Evolutionary conservation across 2,888 invertebrate species (phyloP).

Genomic region (Pediacus dermestoides): DNA sequence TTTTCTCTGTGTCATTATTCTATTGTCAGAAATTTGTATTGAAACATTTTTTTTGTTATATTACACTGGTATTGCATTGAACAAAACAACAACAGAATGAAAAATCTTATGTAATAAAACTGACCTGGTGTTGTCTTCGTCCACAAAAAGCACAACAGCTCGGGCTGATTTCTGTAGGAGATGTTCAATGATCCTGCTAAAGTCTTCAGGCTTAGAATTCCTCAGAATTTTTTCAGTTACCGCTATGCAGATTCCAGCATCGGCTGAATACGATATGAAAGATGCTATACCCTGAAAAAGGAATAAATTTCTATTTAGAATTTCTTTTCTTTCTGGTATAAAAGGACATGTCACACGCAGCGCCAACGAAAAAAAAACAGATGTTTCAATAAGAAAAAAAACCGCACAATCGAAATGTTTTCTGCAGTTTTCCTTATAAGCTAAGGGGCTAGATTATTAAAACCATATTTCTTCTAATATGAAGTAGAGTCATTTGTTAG

Average conservation of each 20-base stretch:
- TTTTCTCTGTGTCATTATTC: no score
- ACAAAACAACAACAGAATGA: no score
- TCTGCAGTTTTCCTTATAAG: no score
- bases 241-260: slow-evolving; percentile 55
- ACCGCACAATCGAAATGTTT: no score
- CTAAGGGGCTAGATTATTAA: no score
- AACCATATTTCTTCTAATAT: no score
- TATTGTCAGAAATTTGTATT: no score
- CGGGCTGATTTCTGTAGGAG: slow-evolving; percentile 58
- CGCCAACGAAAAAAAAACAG: no score
- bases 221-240: slow-evolving; percentile 58
- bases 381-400: no score
- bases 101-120: slow-evolving; percentile 10
- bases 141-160: slow-evolving; percentile 67
- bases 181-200: slow-evolving; percentile 58
- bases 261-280: slow-evolving; percentile 53
- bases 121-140: slow-evolving; percentile 65
- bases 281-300: slow-evolving; percentile 57
- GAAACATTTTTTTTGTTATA: no score
- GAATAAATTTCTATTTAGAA: background rate
- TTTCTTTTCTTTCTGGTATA: background rate
- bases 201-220: slow-evolving; percentile 56
- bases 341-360: background rate
- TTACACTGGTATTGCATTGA: no score
- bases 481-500: no score